phyloP scores from a whole-genome alignment of 2,797 vertebrate species.

The Paguma larvata region DNA sequence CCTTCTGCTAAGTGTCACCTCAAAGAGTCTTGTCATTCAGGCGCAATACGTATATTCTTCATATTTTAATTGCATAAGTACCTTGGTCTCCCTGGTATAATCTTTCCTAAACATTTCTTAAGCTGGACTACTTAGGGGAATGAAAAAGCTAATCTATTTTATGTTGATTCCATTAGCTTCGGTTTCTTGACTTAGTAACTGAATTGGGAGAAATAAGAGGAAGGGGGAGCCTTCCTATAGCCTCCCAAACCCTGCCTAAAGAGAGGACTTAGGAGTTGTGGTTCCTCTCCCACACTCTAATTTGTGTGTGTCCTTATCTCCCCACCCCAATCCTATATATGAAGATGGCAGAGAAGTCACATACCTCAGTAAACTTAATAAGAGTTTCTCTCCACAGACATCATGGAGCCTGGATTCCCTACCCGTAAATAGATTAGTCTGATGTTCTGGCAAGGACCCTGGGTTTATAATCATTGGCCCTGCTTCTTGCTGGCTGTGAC shows the following conservation, averaged over 20 bases:
- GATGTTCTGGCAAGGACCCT: not conserved
- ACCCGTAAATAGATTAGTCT: slow-evolving; percentile 53
- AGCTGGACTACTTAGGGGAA: slow-evolving; percentile 7
- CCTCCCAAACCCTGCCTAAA: not conserved
- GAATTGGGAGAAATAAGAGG: not conserved
- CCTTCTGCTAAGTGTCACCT: not conserved
- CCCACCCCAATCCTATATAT: not conserved
- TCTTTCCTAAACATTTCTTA: slow-evolving; percentile 52
- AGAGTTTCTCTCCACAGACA: not conserved
- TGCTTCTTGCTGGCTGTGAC: not conserved
- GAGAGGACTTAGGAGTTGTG: not conserved
- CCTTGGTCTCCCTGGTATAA: slow-evolving; percentile 3
- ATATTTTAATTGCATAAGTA: not conserved
- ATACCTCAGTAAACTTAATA: slow-evolving; percentile 9
- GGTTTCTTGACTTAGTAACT: slow-evolving; percentile 46
- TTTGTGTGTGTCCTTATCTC: not conserved
- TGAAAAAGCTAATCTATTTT: slow-evolving; percentile 47
- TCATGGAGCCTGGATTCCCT: slow-evolving; percentile 5
- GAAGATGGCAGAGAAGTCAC: not conserved
- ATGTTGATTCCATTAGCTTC: slow-evolving; percentile 56
- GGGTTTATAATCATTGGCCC: not conserved
- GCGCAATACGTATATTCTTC: not conserved
- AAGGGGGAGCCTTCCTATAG: not conserved
- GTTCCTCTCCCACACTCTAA: not conserved
- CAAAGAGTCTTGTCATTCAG: slow-evolving; percentile 3